Evolutionary conservation across 2,888 invertebrate species (phyloP).

Genomic region (Aleiodes leptofemur): DNA sequence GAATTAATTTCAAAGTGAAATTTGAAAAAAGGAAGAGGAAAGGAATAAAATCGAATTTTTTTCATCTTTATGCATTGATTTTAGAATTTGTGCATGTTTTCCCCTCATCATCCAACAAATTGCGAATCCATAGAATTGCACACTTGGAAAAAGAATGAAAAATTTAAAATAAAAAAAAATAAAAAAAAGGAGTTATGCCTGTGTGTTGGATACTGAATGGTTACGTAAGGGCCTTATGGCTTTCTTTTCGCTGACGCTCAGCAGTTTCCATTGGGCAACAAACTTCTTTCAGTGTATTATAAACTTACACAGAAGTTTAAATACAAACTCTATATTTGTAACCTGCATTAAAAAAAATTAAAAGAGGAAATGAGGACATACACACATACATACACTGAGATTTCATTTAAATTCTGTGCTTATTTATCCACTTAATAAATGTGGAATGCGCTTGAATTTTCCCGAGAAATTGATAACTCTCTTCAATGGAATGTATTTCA

Average conservation of each 20-base stretch:
- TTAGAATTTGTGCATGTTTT: conserved; percentile 7
- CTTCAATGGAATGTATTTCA: too few relatives aligned
- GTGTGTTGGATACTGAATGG: conserved; percentile 48
- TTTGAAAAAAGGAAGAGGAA: conserved; percentile 15
- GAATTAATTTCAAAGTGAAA: conserved; percentile 9
- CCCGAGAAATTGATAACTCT: too few relatives aligned
- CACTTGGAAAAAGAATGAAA: conserved; percentile 60
- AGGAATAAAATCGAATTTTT: neutral
- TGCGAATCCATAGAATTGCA: conserved; percentile 47
- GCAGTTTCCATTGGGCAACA: conserved; percentile 67
- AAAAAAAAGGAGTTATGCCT: conserved; percentile 41
- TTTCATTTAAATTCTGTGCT: too few relatives aligned
- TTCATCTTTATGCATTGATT: neutral
- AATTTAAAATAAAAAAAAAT: conserved; percentile 11
- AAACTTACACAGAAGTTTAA: neutral
- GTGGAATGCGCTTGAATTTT: too few relatives aligned
- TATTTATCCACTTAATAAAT: too few relatives aligned
- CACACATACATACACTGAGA: too few relatives aligned
- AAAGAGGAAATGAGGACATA: too few relatives aligned
- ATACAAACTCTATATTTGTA: too few relatives aligned
- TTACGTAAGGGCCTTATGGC: conserved; percentile 68
- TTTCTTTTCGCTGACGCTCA: conserved; percentile 72
- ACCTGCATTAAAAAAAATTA: too few relatives aligned
- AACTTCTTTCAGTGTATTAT: conserved; percentile 28
- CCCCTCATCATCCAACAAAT: neutral